These are phyloP conservation scores for Myotis lucifugus DNA, from an alignment of 2,113 vertebrate genomes.

Conservation along the genomic window DNA sequence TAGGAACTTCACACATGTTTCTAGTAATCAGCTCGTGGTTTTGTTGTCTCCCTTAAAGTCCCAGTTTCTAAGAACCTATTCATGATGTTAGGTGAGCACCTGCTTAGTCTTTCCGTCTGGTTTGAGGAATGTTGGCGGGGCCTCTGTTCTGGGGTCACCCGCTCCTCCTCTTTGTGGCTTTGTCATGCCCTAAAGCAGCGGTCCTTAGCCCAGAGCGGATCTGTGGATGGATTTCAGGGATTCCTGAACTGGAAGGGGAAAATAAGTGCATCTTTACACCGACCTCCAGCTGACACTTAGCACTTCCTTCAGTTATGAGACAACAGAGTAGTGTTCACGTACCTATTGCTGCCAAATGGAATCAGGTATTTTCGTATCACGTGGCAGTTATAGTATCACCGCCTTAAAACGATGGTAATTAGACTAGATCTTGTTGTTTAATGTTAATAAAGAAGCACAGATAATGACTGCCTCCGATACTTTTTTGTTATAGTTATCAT, in stretches of 20 bases:
- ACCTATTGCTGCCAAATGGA: neutral
- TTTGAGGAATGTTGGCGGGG: neutral
- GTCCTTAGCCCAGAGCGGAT: neutral
- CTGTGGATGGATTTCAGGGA: neutral
- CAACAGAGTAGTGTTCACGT: neutral
- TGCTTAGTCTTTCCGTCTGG: neutral
- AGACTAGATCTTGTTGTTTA: neutral
- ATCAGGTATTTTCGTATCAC: neutral
- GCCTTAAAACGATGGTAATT: neutral
- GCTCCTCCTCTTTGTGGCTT: neutral
- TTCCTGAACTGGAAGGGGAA: neutral
- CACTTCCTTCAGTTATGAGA: neutral
- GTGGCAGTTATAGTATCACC: neutral
- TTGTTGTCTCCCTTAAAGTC: neutral
- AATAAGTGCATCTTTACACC: neutral
- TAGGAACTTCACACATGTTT: neutral
- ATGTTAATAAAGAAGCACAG: neutral
- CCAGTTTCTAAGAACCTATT: neutral
- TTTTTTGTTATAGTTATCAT: neutral
- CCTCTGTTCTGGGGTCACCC: neutral
- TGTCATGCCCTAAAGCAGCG: neutral
- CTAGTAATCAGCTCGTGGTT: neutral
- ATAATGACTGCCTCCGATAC: neutral
- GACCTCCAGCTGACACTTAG: neutral
- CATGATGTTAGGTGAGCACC: neutral